phyloP scores from a whole-genome alignment of 2,113 vertebrate genomes.

The Lota lota region DNA sequence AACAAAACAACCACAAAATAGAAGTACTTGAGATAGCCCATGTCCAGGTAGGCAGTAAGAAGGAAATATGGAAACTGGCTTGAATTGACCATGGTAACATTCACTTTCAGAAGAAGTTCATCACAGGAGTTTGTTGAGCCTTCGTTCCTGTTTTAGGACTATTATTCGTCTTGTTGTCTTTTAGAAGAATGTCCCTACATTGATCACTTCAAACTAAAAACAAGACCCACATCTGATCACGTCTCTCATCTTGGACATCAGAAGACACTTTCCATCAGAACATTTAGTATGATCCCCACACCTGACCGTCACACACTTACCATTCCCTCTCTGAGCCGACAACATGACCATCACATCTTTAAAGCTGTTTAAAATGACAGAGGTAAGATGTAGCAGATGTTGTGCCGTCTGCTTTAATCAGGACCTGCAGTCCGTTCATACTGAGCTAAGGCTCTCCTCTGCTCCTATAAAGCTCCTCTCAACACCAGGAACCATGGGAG shows the following conservation, averaged over 20 bases:
- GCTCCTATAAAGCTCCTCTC: too few species aligned
- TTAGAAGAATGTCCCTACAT: too few species aligned
- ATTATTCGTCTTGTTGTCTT: too few species aligned
- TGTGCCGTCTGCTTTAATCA: too few species aligned
- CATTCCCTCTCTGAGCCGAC: too few species aligned
- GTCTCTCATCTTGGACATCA: not conserved
- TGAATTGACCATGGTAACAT: constrained; percentile 28
- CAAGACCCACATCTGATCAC: not conserved
- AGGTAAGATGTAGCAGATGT: too few species aligned
- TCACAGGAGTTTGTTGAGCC: not conserved
- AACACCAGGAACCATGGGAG: too few species aligned
- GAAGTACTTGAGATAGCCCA: constrained; percentile 29
- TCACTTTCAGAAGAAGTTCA: not conserved
- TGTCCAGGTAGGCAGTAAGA: constrained; percentile 33
- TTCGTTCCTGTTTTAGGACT: not conserved
- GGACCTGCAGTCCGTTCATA: too few species aligned
- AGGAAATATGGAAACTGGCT: constrained; percentile 35
- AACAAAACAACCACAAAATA: constrained; percentile 27
- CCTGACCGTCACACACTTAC: not conserved
- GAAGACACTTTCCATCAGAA: not conserved
- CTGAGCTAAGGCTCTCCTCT: too few species aligned
- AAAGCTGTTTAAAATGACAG: too few species aligned
- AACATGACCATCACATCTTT: too few species aligned
- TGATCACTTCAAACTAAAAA: not conserved
- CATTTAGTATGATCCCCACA: not conserved